Conservation (phyloP, 2,113 vertebrate genomes). For the Amblyornis subalaris region DNA sequence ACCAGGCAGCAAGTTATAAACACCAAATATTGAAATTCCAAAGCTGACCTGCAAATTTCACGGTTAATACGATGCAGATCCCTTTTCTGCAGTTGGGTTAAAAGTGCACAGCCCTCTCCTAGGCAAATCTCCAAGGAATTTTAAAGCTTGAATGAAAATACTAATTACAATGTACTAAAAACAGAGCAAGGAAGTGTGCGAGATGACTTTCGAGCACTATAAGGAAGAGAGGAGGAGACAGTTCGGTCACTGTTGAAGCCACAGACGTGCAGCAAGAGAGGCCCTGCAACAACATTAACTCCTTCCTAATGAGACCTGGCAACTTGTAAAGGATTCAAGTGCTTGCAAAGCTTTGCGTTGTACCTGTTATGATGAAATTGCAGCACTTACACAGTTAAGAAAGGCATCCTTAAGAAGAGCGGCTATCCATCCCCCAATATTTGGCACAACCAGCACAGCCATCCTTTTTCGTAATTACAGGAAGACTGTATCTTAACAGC, state of each 20-base stretch:
- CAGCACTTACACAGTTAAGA: rapidly evolving
- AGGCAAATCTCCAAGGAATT: constrained; percentile 59
- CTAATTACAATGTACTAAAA: constrained; percentile 53
- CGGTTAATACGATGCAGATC: constrained; percentile 9
- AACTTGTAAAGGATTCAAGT: not conserved
- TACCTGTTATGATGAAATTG: not conserved
- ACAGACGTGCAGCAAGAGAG: not conserved
- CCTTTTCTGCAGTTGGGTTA: constrained; percentile 55
- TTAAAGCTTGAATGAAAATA: constrained; percentile 52
- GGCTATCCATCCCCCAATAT: not conserved
- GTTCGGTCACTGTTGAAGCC: not conserved
- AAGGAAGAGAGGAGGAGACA: not conserved
- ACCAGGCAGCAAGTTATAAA: constrained; percentile 57
- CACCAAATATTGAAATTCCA: constrained; percentile 53
- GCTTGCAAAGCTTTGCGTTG: not conserved
- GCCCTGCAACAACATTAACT: not conserved
- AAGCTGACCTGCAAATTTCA: constrained; percentile 50
- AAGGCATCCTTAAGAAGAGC: not conserved
- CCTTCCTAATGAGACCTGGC: not conserved
- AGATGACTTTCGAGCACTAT: constrained; percentile 3
- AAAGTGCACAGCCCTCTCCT: constrained; percentile 36
- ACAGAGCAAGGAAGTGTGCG: constrained; percentile 24
- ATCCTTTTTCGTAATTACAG: not conserved
- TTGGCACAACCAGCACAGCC: not conserved
- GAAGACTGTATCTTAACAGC: not conserved